Conservation (phyloP, 2,888 invertebrate genomes). For the Neoitamus cyanurus region DNA sequence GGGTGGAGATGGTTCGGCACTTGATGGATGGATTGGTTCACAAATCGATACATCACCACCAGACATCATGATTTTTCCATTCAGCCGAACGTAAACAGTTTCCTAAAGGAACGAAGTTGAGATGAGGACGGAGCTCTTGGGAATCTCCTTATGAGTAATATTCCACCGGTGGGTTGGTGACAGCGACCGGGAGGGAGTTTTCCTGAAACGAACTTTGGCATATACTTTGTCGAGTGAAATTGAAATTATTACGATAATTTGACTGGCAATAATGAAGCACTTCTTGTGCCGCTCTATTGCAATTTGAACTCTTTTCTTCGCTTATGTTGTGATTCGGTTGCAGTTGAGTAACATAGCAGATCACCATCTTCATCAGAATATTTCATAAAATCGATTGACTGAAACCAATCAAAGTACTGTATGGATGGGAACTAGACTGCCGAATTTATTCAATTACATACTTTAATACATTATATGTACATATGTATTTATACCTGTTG, state of each 20-base stretch:
- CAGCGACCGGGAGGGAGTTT: not conserved
- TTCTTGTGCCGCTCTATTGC: not conserved
- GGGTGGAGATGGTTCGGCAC: not conserved
- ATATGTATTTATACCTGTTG: too few relatives aligned
- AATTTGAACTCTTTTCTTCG: not conserved
- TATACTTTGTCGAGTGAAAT: not conserved
- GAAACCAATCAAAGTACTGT: too few relatives aligned
- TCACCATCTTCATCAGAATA: too few relatives aligned
- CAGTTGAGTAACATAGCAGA: too few relatives aligned
- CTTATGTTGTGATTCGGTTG: not conserved
- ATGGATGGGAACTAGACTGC: too few relatives aligned
- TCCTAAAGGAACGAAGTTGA: not conserved
- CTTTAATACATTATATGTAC: too few relatives aligned
- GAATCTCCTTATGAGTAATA: not conserved
- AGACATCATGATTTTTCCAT: not conserved
- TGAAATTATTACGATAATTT: not conserved
- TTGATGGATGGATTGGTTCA: not conserved
- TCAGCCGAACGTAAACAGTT: not conserved
- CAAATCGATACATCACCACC: slow-evolving; percentile 24
- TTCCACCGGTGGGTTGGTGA: not conserved
- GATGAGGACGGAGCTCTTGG: not conserved
- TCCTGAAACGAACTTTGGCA: not conserved
- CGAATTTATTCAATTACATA: too few relatives aligned
- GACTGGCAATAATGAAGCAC: not conserved
- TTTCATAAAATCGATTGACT: too few relatives aligned